phyloP scores from a whole-genome alignment of 2,797 vertebrate species.

The Hapalemur alaotrensis region DNA sequence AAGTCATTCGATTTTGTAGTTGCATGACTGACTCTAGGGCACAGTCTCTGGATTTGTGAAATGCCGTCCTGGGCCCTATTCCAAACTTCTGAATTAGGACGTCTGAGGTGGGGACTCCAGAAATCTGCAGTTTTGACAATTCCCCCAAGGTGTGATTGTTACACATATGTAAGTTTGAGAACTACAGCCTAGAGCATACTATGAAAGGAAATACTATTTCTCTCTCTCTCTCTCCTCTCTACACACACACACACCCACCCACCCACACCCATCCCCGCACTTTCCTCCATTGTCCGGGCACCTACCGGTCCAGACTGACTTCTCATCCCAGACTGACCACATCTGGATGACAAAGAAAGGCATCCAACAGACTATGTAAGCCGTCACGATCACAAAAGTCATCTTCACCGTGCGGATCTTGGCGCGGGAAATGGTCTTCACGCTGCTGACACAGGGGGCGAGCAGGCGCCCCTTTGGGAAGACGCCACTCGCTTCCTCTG shows the following conservation, averaged over 20 bases:
- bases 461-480: conserved; percentile 86
- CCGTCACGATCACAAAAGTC: conserved; percentile 97
- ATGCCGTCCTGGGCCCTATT: neutral
- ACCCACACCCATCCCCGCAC: neutral
- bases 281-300: neutral
- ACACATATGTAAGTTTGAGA: neutral
- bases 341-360: conserved; percentile 97
- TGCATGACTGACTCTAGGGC: neutral
- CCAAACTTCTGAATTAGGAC: neutral
- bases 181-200: neutral
- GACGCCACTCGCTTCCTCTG: conserved; percentile 56
- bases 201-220: neutral
- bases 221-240: no score
- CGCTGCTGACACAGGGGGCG: conserved; percentile 91
- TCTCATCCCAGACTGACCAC: conserved; percentile 97
- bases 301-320: conserved; percentile 91
- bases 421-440: conserved; percentile 93
- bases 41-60: neutral
- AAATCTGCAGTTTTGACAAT: neutral
- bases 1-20: neutral
- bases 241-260: neutral
- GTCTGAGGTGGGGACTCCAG: neutral
- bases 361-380: conserved; percentile 95
- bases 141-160: neutral
- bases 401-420: conserved; percentile 98